Conservation (phyloP, 2,888 invertebrate species). For the Clitarchus hookeri region DNA sequence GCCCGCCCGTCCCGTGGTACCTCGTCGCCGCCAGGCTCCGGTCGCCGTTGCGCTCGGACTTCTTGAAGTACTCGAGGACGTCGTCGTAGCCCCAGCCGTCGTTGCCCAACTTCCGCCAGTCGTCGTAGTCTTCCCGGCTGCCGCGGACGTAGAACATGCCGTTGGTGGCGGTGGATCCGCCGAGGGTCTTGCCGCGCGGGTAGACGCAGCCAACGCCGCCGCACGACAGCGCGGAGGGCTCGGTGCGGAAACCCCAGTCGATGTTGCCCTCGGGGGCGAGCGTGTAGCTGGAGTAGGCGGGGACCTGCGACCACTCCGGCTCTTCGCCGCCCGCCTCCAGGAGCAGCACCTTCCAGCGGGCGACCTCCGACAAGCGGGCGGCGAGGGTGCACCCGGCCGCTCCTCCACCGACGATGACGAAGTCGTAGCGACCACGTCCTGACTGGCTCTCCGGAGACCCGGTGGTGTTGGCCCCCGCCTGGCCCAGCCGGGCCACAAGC, state of each 20-base stretch:
- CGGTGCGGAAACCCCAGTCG: conserved; percentile 49
- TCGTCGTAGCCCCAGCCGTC: conserved; percentile 39
- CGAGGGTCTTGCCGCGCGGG: conserved; percentile 54
- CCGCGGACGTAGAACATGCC: conserved; percentile 54
- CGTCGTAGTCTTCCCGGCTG: conserved; percentile 52
- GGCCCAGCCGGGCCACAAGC: not conserved
- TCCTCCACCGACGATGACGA: not conserved
- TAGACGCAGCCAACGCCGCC: conserved; percentile 37
- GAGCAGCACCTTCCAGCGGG: conserved; percentile 35
- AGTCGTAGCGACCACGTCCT: not conserved
- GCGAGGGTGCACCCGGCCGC: not conserved
- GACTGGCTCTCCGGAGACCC: not conserved
- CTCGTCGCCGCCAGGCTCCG: conserved; percentile 15
- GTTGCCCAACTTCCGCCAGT: conserved; percentile 52
- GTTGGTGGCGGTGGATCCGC: conserved; percentile 58
- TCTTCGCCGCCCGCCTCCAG: conserved; percentile 45
- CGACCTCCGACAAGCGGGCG: conserved; percentile 25
- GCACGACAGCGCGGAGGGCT: conserved; percentile 35
- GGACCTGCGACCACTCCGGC: conserved; percentile 41
- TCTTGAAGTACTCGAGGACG: conserved; percentile 35
- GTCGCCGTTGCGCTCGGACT: conserved; percentile 39
- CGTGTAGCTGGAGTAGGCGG: conserved; percentile 39
- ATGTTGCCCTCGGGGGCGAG: conserved; percentile 40
- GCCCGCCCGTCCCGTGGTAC: conserved; percentile 48
- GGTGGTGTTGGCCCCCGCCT: too few species aligned